phyloP scores from a whole-genome alignment of 2,797 vertebrate genomes.

The Anolis apletophallus region DNA sequence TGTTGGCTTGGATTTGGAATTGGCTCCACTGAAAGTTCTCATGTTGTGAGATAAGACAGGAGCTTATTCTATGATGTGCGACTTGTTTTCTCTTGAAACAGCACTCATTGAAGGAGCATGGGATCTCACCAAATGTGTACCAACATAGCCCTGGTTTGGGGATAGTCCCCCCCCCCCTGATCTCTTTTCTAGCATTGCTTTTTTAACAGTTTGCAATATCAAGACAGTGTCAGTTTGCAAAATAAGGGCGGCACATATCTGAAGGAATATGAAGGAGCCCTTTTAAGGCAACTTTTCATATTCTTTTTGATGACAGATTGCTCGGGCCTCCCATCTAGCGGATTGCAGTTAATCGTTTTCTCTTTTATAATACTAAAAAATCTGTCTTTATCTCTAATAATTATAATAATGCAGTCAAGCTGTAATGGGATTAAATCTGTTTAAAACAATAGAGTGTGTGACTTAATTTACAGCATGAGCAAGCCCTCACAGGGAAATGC shows the following conservation, averaged over 20 bases:
- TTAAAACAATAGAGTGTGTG: conserved; percentile 59
- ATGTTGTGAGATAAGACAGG: neutral
- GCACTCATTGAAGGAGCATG: neutral
- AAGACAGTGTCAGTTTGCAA: neutral
- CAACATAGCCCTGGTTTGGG: neutral
- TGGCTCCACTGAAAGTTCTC: neutral
- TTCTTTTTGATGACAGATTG: conserved; percentile 59
- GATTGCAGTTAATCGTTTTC: conserved; percentile 46
- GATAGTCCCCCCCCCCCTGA: too few species aligned
- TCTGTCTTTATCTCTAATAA: conserved; percentile 50
- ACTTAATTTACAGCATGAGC: conserved; percentile 58
- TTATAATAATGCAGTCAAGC: conserved; percentile 54
- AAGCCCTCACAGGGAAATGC: conserved; percentile 26
- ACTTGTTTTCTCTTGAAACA: neutral
- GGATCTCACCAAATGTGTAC: neutral
- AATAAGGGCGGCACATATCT: conserved; percentile 10
- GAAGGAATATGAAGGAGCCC: conserved; percentile 53
- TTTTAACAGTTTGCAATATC: neutral
- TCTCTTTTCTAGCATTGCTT: neutral
- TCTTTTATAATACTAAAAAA: neutral
- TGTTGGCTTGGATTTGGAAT: too few species aligned
- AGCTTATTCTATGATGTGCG: neutral
- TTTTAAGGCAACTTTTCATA: conserved; percentile 53
- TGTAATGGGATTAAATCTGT: conserved; percentile 42
- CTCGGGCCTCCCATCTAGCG: conserved; percentile 52